A percentile compares a stretch with the other conserved stretches of the same genome.
phyloP scores from a whole-genome alignment of 2,797 vertebrate species.

The Parambassis ranga region DNA sequence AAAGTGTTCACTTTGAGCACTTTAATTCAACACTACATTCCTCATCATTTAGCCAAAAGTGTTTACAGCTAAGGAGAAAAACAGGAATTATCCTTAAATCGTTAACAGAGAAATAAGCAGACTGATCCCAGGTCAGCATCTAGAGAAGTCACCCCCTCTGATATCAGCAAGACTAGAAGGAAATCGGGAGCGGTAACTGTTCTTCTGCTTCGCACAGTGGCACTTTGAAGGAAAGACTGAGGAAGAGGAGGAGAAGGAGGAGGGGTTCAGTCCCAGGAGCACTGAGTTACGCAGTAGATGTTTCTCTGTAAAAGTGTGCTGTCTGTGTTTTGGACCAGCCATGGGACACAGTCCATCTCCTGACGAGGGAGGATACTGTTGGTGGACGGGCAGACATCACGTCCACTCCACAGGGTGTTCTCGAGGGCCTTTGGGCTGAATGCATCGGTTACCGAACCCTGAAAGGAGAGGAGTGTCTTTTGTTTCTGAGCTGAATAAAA shows the following conservation, averaged over 20 bases:
- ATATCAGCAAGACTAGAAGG: constrained; percentile 40
- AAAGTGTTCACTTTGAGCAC: constrained; percentile 5
- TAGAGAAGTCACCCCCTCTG: constrained; percentile 33
- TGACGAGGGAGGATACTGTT: constrained; percentile 14
- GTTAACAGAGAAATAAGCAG: constrained; percentile 24
- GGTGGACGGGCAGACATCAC: constrained; percentile 76
- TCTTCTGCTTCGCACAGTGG: constrained; percentile 76
- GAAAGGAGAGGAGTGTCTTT: constrained; percentile 20
- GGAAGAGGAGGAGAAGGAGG: constrained; percentile 40
- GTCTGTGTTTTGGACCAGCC: constrained; percentile 54
- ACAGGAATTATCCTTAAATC: constrained; percentile 49
- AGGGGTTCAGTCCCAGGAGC: constrained; percentile 13
- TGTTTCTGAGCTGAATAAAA: not conserved
- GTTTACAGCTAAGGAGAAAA: not conserved
- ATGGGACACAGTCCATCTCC: constrained; percentile 48
- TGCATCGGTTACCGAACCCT: constrained; percentile 92
- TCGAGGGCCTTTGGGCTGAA: constrained; percentile 90
- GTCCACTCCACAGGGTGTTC: constrained; percentile 92
- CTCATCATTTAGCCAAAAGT: constrained; percentile 16
- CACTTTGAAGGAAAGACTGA: constrained; percentile 77
- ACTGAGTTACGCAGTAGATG: constrained; percentile 48
- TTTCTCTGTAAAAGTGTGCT: constrained; percentile 50
- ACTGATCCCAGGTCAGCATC: constrained; percentile 48
- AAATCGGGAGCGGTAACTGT: constrained; percentile 30
- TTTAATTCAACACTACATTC: constrained; percentile 4